A percentile compares a stretch with the other conserved stretches of the same genome.
These are phyloP conservation scores for Potorous gilbertii DNA, from an alignment of 2,797 vertebrate species.

Conservation along the genomic window DNA sequence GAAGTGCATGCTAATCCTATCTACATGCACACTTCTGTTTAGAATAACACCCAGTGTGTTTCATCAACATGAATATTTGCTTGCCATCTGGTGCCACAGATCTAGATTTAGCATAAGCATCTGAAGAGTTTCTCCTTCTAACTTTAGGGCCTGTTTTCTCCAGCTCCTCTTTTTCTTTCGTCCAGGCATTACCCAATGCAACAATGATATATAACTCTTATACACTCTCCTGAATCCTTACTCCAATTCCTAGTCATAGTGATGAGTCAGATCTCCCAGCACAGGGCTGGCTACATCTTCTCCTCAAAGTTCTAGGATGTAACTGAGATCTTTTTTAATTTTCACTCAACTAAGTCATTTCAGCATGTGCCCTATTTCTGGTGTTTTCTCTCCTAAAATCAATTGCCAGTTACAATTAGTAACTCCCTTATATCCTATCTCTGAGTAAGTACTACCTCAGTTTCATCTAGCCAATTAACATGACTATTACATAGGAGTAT, in stretches of 20 bases:
- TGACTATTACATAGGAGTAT: not conserved
- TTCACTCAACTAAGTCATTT: not conserved
- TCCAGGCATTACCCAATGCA: not conserved
- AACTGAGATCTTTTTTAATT: not conserved
- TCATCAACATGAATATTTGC: constrained; percentile 60
- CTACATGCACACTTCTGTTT: constrained; percentile 62
- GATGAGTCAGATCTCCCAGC: not conserved
- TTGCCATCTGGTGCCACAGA: constrained; percentile 50
- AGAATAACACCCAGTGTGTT: constrained; percentile 54
- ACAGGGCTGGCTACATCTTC: not conserved
- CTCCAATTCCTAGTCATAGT: not conserved
- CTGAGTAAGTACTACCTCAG: not conserved
- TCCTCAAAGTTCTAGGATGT: not conserved
- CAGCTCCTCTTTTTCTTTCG: not conserved
- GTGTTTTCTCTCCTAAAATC: not conserved
- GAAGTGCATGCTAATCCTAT: not conserved
- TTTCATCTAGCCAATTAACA: not conserved
- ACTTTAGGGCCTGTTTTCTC: not conserved
- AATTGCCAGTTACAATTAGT: not conserved
- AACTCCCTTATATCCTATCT: not conserved
- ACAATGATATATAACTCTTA: not conserved
- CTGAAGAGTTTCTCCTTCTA: not conserved
- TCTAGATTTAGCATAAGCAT: constrained; percentile 56
- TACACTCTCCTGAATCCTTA: not conserved
- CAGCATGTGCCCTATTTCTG: not conserved